Base-by-base conservation (phyloP, 92 coral and sea anemone species). In the Porites evermanni region DNA sequence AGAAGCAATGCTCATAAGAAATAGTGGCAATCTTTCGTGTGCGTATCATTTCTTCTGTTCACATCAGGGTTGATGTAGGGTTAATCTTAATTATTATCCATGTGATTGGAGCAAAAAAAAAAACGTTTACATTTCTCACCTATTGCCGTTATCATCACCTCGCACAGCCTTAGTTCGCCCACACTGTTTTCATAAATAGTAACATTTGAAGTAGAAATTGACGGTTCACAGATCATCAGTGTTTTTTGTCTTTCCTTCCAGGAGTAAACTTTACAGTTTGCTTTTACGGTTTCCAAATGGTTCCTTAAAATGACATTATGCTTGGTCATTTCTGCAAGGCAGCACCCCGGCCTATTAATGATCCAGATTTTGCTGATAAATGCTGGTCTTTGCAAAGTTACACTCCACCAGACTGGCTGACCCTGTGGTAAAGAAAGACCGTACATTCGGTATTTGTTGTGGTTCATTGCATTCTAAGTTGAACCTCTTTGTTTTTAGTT, bases 211-310 rank as follows among this genome's bases (percentile, higher is more conserved):
- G 92, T 86, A 83, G 29, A 65, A n/a, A 64, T 71, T 8, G 85
- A 79, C 19, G 92, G 91, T 9, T 93, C 88, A 54, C 95, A 93
- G 26, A 93, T 58, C 47, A 93, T 67, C 13, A 90, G 65, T 52
- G 78, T 77, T 18, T 47, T 52, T 53, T 70, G 63, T 38, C 81
- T 63, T 6, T 67, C 61, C 58, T 64, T 78, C 75, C 83, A 60
- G 8, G 79, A 29, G 69, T 77, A 93, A 2, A 77, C 85, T 54
- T 84, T 70, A 71, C 95, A 93, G 7, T 44, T 59, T 64, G 88
- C 91, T 18, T 53, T 56, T 17, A 23, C 29, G 8, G 64, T 66
- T 67, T 77, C 74, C 73, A 47, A 14, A 24, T 19, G 14, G 50
- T 72, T 79, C 7, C 90, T 88, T 51, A 93, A 78, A 19, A 74